Conservation (phyloP, 2,888 invertebrate genomes). For the Drosophila nigritarsus region DNA sequence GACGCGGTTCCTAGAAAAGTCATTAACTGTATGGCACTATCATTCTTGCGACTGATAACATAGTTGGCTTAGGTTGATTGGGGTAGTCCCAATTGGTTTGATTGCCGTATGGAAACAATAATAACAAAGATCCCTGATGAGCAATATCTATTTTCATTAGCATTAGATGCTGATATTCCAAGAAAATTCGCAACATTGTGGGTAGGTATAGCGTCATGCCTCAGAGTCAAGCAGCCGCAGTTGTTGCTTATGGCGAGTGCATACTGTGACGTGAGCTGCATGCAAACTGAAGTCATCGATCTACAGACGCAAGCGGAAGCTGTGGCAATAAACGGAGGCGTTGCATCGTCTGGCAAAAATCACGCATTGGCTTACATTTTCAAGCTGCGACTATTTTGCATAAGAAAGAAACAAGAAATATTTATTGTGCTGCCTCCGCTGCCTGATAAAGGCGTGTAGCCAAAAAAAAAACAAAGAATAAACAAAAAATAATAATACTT, state of each 20-base stretch:
- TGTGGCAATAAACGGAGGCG: conserved; percentile 21
- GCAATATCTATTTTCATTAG: background rate
- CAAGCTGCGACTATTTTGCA: conserved; percentile 53
- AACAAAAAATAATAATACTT: conserved; percentile 1
- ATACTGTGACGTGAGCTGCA: conserved; percentile 43
- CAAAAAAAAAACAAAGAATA: conserved; percentile 23
- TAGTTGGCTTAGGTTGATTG: background rate
- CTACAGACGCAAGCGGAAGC: conserved; percentile 37
- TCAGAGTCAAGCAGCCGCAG: conserved; percentile 16
- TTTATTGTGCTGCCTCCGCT: conserved; percentile 34
- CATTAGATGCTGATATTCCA: conserved; percentile 3
- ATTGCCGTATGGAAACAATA: background rate
- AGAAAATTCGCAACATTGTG: conserved; percentile 2
- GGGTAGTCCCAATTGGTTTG: conserved; percentile 7
- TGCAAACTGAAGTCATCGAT: conserved; percentile 16
- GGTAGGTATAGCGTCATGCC: conserved; percentile 7
- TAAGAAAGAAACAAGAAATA: conserved; percentile 64
- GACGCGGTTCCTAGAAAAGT: background rate
- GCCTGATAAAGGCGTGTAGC: conserved; percentile 45
- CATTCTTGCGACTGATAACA: conserved; percentile 12
- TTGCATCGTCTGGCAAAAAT: background rate
- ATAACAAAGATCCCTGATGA: background rate
- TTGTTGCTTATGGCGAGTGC: conserved; percentile 22
- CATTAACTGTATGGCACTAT: background rate
- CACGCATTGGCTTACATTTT: conserved; percentile 33